Evolutionary conservation across 2,113 vertebrate genomes (phyloP).

Genomic region (Passerina amoena): DNA sequence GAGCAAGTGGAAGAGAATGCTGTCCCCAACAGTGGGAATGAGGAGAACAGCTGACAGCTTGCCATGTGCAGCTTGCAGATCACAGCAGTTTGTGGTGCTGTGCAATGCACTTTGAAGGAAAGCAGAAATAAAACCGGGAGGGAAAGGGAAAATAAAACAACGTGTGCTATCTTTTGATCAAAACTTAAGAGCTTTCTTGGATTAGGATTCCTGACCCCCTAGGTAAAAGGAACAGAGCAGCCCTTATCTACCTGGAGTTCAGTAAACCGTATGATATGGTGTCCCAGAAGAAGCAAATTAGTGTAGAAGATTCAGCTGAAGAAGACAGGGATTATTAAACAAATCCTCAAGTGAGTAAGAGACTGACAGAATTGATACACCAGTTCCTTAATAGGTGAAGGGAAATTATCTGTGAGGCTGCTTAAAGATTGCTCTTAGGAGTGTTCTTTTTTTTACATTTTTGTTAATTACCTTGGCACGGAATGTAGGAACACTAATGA

Average conservation of each 20-base stretch:
- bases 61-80: background rate
- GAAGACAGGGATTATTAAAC: background rate
- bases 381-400: background rate
- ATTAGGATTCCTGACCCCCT: background rate
- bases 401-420: background rate
- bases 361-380: background rate
- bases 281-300: background rate
- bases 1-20: conserved; percentile 25
- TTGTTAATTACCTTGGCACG: conserved; percentile 36
- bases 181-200: background rate
- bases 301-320: background rate
- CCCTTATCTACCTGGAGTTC: background rate
- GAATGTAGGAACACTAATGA: background rate
- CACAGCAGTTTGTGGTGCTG: background rate
- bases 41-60: conserved; percentile 33
- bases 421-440: conserved; percentile 12
- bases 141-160: background rate
- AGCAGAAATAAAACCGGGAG: background rate
- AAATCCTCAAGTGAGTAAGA: background rate
- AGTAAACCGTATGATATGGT: background rate
- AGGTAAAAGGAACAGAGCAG: background rate
- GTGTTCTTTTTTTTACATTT: conserved; percentile 10
- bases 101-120: background rate
- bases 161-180: background rate
- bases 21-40: background rate